Evolutionary conservation across 2,797 vertebrate genomes (phyloP), one percentile per base, ranked within the genome.

Genomic region (Adrianichthys oophorus): DNA sequence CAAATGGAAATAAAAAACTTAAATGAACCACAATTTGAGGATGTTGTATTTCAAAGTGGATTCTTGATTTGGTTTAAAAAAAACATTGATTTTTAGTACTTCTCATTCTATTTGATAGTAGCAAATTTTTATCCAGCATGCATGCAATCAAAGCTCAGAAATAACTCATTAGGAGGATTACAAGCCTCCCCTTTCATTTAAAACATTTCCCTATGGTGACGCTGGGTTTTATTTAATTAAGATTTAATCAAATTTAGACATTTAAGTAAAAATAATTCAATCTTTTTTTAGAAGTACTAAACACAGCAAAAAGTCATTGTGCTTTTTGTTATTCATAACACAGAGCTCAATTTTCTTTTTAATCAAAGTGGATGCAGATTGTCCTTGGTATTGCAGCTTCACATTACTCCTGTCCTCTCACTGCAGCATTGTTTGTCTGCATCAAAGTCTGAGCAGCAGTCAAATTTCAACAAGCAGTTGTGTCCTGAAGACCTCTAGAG

Each of bases 401-500:
- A 14, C 15, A 37, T 24, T 5, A 7, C 18, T 5, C 29, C 37
- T 1, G 10, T 3, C 19, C 15, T 19, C 37, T 52, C 23, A 23
- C 40, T 5, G 10, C 15, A 0, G 17, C 19, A 7, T 23, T 41
- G 24, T 64, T 67, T 65, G 52, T 55, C 55, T 65, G 26, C 46
- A 44, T 49, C 40, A 44, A 53, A 70, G 18, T 59, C 17, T 48
- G 46, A 62, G 41, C 54, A 52, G 61, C 26, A 47, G 19, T 29
- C 19, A 21, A 51, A 52, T 42, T 43, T 47, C 2, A 7, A 15
- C 56, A 59, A 56, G 59, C 56, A 26, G 63, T 65, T 64, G 51
- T 19, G 19, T 48, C 18, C 47, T 24, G 37, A 41, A 57, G 23
- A 61, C 61, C 78, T 72, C 69, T 4, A 32, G 78, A 72, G 79